Evolutionary conservation across 2,797 vertebrate species (phyloP), one percentile per base, ranked within the genome.

Genomic region (Cynodonichthys magdalenae): DNA sequence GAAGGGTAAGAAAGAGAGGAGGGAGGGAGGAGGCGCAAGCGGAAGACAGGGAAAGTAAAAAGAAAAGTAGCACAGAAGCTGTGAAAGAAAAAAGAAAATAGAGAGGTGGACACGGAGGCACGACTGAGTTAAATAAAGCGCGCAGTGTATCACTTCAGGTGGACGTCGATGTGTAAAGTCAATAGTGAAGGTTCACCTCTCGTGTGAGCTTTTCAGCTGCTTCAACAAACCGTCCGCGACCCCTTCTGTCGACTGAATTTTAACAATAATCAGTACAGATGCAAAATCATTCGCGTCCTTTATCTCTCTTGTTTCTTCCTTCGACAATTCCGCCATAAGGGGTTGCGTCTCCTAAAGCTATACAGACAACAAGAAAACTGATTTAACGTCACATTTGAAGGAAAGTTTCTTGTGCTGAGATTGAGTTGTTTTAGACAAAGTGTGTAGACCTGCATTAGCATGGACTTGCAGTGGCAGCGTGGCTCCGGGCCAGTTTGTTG

Each of bases 1-100:
- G 83, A 84, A 83, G 75, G 80, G 74, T 84, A 79, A 84, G 76
- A 76, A 87, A 78, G 67, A 77, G 75, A 66, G 58, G 66, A 77
- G 75, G 65, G 58, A 72, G 70, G 58, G 24, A 58, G 48, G 36
- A 8, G 19, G 71, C 45, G 69, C 46, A 34, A 74, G 56, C 68
- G 34, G 36, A 55, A 59, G 53, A 50, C 20, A 51, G 53, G 53
- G 49, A 57, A 76, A 53, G 53, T 51, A 41, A 69, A 18, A 67
- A 47, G 50, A 71, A 74, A 75, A 73, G 78, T 53, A 49, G 50
- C 42, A 50, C 45, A 47, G 48, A 75, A 66, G 63, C 48, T 53
- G 53, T 15, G 24, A 53, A 52, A 72, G 66, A 67, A 49, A 46
- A 59, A 53, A 17, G 15, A 53, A 51, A 44, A 42, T 59, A 24